Percentiles rank a stretch among this genome's conserved stretches.
Conservation (phyloP, 92 coral and sea anemone genomes). For the Actinernus sp. region DNA sequence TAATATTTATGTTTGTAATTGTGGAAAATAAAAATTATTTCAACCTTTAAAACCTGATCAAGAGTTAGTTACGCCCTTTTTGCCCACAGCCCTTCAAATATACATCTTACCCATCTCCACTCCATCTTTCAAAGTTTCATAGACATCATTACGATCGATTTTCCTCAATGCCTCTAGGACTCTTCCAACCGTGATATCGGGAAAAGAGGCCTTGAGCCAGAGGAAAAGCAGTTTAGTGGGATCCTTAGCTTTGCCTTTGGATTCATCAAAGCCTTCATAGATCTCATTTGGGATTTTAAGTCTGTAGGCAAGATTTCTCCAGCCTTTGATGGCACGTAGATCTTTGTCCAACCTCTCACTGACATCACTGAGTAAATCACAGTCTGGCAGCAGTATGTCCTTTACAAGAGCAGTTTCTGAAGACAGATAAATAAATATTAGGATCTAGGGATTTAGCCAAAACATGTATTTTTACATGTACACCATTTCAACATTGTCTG, state of each 20-base stretch:
- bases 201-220: conserved; percentile 25
- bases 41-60: no score
- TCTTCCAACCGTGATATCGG: conserved; percentile 25
- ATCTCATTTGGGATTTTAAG: conserved; percentile 18
- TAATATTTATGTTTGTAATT: no score
- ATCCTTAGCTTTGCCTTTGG: conserved; percentile 10
- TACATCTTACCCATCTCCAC: not conserved
- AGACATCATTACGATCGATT: conserved; percentile 58
- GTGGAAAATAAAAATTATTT: no score
- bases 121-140: conserved; percentile 10
- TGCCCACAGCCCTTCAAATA: no score
- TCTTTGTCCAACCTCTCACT: conserved; percentile 46
- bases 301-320: conserved; percentile 51
- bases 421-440: not conserved
- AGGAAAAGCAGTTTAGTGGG: conserved; percentile 41
- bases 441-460: no score
- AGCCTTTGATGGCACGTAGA: conserved; percentile 32
- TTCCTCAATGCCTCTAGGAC: conserved; percentile 19
- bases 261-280: conserved; percentile 38
- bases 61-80: no score
- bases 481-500: no score
- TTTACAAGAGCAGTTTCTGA: conserved; percentile 3
- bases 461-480: no score
- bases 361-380: conserved; percentile 21
- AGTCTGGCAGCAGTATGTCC: conserved; percentile 30